A percentile compares a stretch with the other conserved stretches of the same genome.
Conservation (phyloP, 2,888 invertebrate genomes). For the Andrena marginata region DNA sequence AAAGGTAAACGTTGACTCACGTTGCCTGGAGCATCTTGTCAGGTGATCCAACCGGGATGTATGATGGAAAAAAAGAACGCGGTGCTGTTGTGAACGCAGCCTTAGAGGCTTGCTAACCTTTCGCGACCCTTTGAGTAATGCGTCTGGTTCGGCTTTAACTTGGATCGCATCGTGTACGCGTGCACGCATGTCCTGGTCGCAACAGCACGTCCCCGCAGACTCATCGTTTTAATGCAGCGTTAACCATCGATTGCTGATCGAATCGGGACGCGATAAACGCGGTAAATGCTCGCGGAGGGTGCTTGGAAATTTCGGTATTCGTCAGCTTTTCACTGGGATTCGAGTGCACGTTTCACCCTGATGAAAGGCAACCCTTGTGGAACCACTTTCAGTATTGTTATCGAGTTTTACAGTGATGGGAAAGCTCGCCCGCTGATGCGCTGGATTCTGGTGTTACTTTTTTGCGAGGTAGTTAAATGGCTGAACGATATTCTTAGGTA, state of each 20-base stretch:
- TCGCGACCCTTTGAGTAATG: conserved; percentile 71
- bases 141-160: conserved; percentile 62
- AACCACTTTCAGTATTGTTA: conserved; percentile 16
- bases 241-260: conserved; percentile 62
- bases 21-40: not conserved
- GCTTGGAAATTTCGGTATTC: conserved; percentile 40
- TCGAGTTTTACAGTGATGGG: conserved; percentile 32
- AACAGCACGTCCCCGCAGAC: conserved; percentile 62
- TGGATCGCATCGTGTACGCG: conserved; percentile 44
- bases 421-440: not conserved
- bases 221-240: conserved; percentile 76
- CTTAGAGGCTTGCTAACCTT: conserved; percentile 53
- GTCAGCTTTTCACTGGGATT: not conserved
- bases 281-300: conserved; percentile 19
- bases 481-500: too few relatives aligned
- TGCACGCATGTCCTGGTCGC: conserved; percentile 44
- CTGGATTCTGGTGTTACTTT: not conserved
- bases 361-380: conserved; percentile 40
- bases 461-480: not conserved
- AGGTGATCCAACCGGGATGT: not conserved
- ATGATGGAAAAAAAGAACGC: not conserved
- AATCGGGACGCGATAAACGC: conserved; percentile 62
- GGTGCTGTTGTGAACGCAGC: conserved; percentile 31
- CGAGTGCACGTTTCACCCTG: not conserved
- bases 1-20: not conserved